Evolutionary conservation across 2,113 vertebrate species (phyloP).

Genomic region (Plecturocebus donacophilus): DNA sequence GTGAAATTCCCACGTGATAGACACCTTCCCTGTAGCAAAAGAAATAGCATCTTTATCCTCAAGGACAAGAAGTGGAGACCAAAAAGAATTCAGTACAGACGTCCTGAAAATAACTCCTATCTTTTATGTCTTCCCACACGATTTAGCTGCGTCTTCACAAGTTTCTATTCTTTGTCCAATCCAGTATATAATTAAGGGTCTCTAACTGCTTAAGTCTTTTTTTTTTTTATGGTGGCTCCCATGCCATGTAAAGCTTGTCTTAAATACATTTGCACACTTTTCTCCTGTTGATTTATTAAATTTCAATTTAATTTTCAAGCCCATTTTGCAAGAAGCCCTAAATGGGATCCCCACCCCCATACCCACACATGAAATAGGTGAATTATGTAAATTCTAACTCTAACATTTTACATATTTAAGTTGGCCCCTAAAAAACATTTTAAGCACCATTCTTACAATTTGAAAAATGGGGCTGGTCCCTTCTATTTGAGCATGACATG

Average conservation of each 20-base stretch:
- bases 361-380: neutral
- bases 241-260: accelerated
- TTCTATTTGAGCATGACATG: accelerated
- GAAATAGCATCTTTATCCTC: neutral
- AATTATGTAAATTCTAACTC: accelerated
- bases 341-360: neutral
- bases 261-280: neutral
- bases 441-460: neutral
- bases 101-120: neutral
- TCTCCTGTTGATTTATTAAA: too few species aligned
- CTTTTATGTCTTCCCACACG: neutral
- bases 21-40: neutral
- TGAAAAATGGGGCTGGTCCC: neutral
- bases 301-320: neutral
- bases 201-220: too few species aligned
- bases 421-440: neutral
- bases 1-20: neutral
- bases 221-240: neutral
- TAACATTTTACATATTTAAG: neutral
- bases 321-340: neutral
- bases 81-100: neutral
- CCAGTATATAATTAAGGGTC: neutral
- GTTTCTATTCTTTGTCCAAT: neutral
- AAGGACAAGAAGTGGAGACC: neutral
- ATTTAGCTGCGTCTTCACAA: neutral